These are phyloP conservation scores for Heteromurus nitidus DNA, from an alignment of 2,888 invertebrate genomes.

Conservation along the genomic window DNA sequence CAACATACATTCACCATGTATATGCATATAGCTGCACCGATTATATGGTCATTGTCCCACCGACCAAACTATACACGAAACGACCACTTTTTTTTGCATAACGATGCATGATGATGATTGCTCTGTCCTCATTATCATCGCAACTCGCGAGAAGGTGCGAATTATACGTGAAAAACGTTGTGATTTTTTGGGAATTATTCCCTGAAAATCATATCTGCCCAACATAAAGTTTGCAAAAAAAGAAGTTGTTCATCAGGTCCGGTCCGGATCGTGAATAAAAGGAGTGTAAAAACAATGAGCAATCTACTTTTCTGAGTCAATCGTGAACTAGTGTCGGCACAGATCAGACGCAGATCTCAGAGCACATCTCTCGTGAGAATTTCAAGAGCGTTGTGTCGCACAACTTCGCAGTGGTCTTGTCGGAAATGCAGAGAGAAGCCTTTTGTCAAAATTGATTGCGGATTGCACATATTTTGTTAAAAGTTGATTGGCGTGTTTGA, in stretches of 20 bases:
- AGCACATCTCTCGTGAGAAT: no score
- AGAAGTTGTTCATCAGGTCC: neutral
- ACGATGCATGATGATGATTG: neutral
- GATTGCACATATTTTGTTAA: neutral
- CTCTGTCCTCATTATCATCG: neutral
- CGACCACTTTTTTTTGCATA: neutral
- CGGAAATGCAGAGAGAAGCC: no score
- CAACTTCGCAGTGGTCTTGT: neutral
- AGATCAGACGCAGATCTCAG: no score
- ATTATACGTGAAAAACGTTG: neutral
- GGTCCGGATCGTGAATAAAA: neutral
- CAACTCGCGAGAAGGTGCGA: constrained; percentile 3
- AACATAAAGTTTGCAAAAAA: no score
- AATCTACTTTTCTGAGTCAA: neutral
- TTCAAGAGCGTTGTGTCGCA: neutral
- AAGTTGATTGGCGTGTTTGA: neutral
- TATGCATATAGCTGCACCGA: neutral
- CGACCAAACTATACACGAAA: neutral
- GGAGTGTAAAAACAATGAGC: neutral
- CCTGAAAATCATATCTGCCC: neutral
- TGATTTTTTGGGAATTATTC: neutral
- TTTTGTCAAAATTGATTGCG: neutral
- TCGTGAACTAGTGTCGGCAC: neutral
- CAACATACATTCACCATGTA: neutral
- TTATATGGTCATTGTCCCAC: neutral